Conservation (phyloP, 2,888 invertebrate genomes). For the Acleris cristana region DNA sequence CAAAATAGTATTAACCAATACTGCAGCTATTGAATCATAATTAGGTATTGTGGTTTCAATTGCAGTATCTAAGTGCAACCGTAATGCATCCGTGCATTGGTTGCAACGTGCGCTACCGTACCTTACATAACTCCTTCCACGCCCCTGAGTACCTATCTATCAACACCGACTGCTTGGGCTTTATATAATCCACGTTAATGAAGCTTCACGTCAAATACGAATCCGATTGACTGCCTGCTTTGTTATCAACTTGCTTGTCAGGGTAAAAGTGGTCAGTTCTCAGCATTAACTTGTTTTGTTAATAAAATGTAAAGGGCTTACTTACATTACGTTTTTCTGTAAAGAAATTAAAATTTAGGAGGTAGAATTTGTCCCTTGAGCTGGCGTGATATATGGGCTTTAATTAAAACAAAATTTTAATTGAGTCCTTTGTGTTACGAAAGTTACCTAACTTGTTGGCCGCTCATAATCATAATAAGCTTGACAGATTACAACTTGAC, state of each 20-base stretch:
- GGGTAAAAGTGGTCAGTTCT: not conserved
- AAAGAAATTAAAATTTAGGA: no score
- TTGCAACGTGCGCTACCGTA: conserved; percentile 41
- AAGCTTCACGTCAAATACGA: not conserved
- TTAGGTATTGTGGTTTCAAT: conserved; percentile 5
- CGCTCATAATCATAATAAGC: no score
- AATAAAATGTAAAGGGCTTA: no score
- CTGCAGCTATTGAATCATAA: not conserved
- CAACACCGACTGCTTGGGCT: not conserved
- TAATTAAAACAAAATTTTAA: no score
- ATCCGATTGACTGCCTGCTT: conserved; percentile 7
- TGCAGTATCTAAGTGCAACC: conserved; percentile 25
- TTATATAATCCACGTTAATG: conserved; percentile 26
- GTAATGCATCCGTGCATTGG: conserved; percentile 38
- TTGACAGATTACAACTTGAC: no score
- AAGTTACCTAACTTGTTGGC: no score
- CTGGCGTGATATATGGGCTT: no score
- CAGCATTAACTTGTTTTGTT: no score
- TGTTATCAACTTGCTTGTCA: not conserved
- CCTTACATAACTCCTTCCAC: conserved; percentile 42
- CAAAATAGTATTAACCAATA: not conserved
- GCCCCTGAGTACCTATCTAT: conserved; percentile 36
- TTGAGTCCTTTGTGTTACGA: no score
- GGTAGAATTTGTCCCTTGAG: no score
- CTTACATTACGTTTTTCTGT: no score